Percentiles rank a stretch among this genome's conserved stretches.
Evolutionary conservation across 2,113 vertebrate genomes (phyloP).

Genomic region (Catharus bicknelli): DNA sequence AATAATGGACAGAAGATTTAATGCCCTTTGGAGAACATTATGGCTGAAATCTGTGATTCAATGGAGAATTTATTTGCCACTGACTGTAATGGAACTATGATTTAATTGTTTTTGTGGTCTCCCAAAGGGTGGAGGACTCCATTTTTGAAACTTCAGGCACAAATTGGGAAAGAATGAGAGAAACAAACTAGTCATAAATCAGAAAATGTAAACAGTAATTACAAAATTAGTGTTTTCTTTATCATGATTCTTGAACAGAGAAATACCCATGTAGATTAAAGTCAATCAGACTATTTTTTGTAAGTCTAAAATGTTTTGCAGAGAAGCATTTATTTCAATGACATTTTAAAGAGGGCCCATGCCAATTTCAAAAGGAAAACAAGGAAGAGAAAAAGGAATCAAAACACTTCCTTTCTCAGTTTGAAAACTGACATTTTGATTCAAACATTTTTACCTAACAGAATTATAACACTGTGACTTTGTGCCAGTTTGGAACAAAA

Average conservation of each 20-base stretch:
- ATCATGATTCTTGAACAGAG: neutral
- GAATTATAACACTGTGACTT: conserved; percentile 1
- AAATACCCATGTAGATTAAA: neutral
- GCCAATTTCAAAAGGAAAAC: conserved; percentile 10
- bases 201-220: neutral
- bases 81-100: neutral
- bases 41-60: neutral
- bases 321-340: neutral
- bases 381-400: neutral
- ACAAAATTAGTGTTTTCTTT: neutral
- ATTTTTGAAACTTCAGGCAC: neutral
- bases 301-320: neutral
- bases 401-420: neutral
- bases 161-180: neutral
- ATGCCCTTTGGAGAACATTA: neutral
- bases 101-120: neutral
- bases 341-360: neutral
- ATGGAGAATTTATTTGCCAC: neutral
- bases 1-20: neutral
- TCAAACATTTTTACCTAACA: conserved; percentile 16
- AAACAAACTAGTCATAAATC: neutral
- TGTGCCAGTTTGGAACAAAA: conserved; percentile 1
- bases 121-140: neutral
- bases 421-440: conserved; percentile 26
- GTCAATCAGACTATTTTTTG: neutral